Conservation (phyloP, 2,113 vertebrate genomes). For the Delphinapterus leucas region DNA sequence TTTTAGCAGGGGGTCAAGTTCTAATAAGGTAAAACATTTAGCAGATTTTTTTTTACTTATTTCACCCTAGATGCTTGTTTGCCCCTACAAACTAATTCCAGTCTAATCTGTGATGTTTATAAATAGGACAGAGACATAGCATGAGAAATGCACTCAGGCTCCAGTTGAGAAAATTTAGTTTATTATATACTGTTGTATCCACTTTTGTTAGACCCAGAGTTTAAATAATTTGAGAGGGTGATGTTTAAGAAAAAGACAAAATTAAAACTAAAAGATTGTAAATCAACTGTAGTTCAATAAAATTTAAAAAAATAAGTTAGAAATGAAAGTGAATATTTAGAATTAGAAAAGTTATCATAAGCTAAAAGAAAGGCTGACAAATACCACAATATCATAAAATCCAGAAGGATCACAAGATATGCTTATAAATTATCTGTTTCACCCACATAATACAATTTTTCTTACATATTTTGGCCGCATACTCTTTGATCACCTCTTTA, state of each 20-base stretch:
- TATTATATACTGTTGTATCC: not conserved
- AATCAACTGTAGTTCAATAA: not conserved
- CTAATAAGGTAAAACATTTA: slow-evolving; percentile 60
- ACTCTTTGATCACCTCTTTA: not conserved
- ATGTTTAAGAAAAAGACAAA: slow-evolving; percentile 24
- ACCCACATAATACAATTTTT: not conserved
- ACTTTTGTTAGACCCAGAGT: not conserved
- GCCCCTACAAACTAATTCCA: slow-evolving; percentile 50
- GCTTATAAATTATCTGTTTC: not conserved
- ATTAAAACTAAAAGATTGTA: not conserved
- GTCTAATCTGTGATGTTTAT: slow-evolving; percentile 46
- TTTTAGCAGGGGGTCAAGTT: slow-evolving; percentile 61
- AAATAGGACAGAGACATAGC: not conserved
- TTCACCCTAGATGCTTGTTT: slow-evolving; percentile 48
- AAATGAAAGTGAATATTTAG: not conserved
- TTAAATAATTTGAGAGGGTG: not conserved
- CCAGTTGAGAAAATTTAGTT: not conserved
- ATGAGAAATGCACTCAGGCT: not conserved
- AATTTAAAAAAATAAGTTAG: not conserved
- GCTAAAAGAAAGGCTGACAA: not conserved
- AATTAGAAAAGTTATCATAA: not conserved
- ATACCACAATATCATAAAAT: not conserved
- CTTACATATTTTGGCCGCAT: not conserved
- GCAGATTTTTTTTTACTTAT: slow-evolving; percentile 54
- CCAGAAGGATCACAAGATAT: not conserved